Percentiles rank a stretch among this genome's conserved stretches.
These are phyloP conservation scores for Babyrousa celebensis DNA, from an alignment of 2,797 vertebrate genomes.

Conservation along the genomic window DNA sequence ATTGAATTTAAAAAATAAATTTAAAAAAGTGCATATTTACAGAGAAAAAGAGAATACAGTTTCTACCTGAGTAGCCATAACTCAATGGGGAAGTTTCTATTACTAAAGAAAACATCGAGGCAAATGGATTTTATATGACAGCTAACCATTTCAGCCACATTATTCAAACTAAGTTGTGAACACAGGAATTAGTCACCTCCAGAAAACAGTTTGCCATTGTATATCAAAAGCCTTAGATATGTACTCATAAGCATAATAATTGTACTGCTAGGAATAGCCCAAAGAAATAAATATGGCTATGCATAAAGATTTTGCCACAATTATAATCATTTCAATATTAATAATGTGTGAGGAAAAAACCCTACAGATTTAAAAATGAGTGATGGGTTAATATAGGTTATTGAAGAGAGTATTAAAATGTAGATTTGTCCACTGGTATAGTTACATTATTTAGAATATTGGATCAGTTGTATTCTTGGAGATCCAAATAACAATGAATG, in stretches of 20 bases:
- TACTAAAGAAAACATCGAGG: neutral
- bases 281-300: neutral
- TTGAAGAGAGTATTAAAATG: neutral
- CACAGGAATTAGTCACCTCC: neutral
- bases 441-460: constrained; percentile 6
- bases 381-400: neutral
- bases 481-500: neutral
- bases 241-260: neutral
- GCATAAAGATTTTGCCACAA: neutral
- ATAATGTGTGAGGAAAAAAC: neutral
- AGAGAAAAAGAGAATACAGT: neutral
- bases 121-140: neutral
- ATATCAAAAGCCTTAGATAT: neutral
- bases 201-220: neutral
- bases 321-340: neutral
- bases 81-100: neutral
- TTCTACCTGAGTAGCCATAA: neutral
- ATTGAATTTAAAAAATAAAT: too few relatives aligned
- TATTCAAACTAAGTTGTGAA: constrained; percentile 24
- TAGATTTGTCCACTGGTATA: neutral
- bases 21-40: too few relatives aligned
- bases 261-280: neutral
- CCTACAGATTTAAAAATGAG: neutral
- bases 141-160: neutral
- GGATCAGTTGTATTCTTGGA: neutral